Evolutionary conservation across 2,113 vertebrate species (phyloP).

Genomic region (Philantomba maxwellii): DNA sequence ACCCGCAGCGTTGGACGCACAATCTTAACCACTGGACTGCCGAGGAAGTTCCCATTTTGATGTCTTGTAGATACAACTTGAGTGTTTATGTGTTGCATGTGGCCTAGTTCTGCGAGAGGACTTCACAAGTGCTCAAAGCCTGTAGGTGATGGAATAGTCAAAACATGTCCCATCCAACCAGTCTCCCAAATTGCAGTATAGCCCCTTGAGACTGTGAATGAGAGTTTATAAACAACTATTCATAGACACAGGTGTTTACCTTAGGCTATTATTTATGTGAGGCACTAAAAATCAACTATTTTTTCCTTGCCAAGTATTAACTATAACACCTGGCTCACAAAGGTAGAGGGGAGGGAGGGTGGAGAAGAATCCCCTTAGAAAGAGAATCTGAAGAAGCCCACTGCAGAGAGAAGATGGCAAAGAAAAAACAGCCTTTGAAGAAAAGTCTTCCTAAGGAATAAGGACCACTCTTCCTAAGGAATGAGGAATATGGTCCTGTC

Average conservation of each 20-base stretch:
- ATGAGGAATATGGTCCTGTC: neutral
- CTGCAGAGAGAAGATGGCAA: neutral
- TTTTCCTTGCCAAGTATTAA: neutral
- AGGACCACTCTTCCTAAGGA: neutral
- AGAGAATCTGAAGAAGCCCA: neutral
- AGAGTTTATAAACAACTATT: conserved; percentile 40
- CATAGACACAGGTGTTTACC: conserved; percentile 17
- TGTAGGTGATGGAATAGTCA: neutral
- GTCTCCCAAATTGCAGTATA: neutral
- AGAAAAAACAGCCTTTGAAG: neutral
- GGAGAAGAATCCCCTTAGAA: neutral
- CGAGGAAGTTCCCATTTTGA: neutral
- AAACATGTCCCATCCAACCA: conserved; percentile 6
- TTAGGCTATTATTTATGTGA: conserved; percentile 4
- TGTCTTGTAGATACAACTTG: neutral
- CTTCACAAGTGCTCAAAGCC: neutral
- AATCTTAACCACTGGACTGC: neutral
- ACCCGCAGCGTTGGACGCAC: fast-evolving
- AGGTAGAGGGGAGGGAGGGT: neutral
- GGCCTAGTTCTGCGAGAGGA: neutral
- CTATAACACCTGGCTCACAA: neutral
- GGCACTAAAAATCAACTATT: neutral
- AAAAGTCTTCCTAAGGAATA: neutral
- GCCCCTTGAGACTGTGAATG: conserved; percentile 20
- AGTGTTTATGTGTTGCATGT: neutral